These are phyloP conservation scores for Palythoa grandiflora DNA, from an alignment of 92 coral and sea anemone genomes.

Conservation along the genomic window DNA sequence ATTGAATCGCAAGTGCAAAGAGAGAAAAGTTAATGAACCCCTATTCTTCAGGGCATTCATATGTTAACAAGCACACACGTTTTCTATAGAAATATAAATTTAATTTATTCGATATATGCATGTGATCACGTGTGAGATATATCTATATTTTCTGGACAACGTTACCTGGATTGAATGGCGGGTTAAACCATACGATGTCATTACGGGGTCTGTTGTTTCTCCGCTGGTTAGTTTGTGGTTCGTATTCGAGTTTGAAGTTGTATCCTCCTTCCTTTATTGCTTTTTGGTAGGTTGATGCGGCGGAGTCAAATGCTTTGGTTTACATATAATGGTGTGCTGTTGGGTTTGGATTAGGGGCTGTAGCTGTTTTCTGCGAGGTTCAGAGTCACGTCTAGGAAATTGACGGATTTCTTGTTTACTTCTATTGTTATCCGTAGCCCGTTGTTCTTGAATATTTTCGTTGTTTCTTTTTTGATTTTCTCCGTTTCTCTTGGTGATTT, in stretches of 20 bases:
- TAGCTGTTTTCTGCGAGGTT: slow-evolving; percentile 50
- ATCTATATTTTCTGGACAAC: too few species aligned
- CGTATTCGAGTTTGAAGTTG: slow-evolving; percentile 13
- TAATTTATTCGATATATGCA: too few species aligned
- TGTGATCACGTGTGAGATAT: too few species aligned
- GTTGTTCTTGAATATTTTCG: slow-evolving; percentile 35
- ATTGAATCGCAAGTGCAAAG: too few species aligned
- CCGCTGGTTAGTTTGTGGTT: neutral
- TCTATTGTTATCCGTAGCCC: slow-evolving; percentile 65
- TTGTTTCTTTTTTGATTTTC: slow-evolving; percentile 41
- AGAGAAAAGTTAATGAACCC: too few species aligned
- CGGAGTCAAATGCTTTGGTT: slow-evolving; percentile 4
- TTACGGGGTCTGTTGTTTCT: slow-evolving; percentile 14
- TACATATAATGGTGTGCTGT: slow-evolving; percentile 15
- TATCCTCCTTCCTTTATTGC: neutral
- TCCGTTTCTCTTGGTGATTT: slow-evolving; percentile 25
- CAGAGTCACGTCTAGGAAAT: slow-evolving; percentile 62
- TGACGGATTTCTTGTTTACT: slow-evolving; percentile 54
- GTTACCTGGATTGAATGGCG: too few species aligned
- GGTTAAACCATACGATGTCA: slow-evolving; percentile 8
- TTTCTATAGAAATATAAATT: too few species aligned
- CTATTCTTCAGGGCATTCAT: too few species aligned
- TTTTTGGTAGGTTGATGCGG: slow-evolving; percentile 2
- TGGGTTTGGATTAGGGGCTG: slow-evolving; percentile 44
- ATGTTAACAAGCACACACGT: too few species aligned